Evolutionary conservation across 2,888 invertebrate genomes (phyloP), one percentile per base, ranked within the genome.

Genomic region (Drosophila merina): DNA sequence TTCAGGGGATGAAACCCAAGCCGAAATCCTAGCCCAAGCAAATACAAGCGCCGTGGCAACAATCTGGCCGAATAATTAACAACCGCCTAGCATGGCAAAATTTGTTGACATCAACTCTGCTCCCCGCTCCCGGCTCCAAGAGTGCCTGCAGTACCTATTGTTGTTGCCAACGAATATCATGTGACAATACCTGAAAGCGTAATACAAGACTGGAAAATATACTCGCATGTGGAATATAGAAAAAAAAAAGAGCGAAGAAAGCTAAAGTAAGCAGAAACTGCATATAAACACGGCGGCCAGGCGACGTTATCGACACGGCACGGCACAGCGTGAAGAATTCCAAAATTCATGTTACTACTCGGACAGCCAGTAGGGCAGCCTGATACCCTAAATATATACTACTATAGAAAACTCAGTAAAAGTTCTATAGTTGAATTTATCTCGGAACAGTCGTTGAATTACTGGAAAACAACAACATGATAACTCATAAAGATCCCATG

Each of bases 201-300:
- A 42, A 42, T 42, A 3, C 40, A 42, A 42, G 40, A 42, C 14
- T 14, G 40, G 8, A 14, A 38, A 38, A 10, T 38, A 10, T 38
- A 38, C 12, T 38, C 12, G 12, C 12, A 5, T 38, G 10, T 33
- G 6, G 5, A 28, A 33, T 33, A 10, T 33, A 10, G 40, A 42
- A 42, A 42, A 48, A 31, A 47, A 42, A 42, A 42, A 48, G 25
- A 47, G 55, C 48, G 55, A 8, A 31, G 20, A 70, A 70, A 62
- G 55, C 51, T 20, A 48, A 12, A 52, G 73, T 56, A 72, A 70
- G 63, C 70, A 51, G 47, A 70, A 70, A 60, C 36, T 70, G 55
- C 73, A 70, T 45, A 42, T 55, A 52, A 51, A 72, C 50, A 70
- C 64, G 62, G 20, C 38, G 63, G 7, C 1, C 62, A 62, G 25